A percentile compares a stretch with the other conserved stretches of the same genome.
Conservation (phyloP, 2,888 invertebrate genomes). For the Dorcus parallelipipedus region DNA sequence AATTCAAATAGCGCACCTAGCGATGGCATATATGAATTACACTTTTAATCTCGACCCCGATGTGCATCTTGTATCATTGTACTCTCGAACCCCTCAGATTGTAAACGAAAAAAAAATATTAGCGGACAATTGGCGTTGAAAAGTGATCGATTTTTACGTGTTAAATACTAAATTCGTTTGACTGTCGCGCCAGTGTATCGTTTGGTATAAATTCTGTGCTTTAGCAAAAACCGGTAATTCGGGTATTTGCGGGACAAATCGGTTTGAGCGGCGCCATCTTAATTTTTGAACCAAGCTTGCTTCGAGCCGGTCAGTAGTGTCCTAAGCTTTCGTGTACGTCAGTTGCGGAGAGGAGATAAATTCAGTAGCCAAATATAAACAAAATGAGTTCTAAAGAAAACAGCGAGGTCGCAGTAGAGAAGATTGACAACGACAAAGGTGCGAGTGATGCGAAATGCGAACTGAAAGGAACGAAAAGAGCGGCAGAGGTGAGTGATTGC, state of each 20-base stretch:
- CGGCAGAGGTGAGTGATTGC: conserved; percentile 73
- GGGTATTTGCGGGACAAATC: conserved; percentile 50
- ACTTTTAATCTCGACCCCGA: conserved; percentile 38
- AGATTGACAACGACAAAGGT: conserved; percentile 74
- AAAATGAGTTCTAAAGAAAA: conserved; percentile 81
- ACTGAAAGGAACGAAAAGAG: conserved; percentile 82
- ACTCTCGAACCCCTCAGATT: conserved; percentile 67
- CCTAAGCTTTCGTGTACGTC: conserved; percentile 57
- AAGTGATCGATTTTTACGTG: conserved; percentile 2
- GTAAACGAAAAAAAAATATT: conserved; percentile 38
- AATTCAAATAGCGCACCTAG: conserved; percentile 30
- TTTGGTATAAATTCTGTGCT: conserved; percentile 27
- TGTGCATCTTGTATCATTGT: conserved; percentile 38
- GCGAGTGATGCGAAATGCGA: conserved; percentile 73
- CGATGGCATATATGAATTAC: conserved; percentile 40
- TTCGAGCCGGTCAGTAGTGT: conserved; percentile 67
- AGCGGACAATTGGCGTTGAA: conserved; percentile 3
- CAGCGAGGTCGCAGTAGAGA: conserved; percentile 83
- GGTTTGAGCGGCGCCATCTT: conserved; percentile 74
- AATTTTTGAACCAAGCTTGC: conserved; percentile 75
- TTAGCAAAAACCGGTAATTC: conserved; percentile 40
- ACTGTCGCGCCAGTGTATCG: conserved; percentile 25
- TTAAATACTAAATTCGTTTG: conserved; percentile 21
- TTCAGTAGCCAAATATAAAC: conserved; percentile 38
- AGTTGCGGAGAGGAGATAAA: conserved; percentile 18